Evolutionary conservation across 2,888 invertebrate species (phyloP), one percentile per base, ranked within the genome.

Genomic region (Drosophila differens): DNA sequence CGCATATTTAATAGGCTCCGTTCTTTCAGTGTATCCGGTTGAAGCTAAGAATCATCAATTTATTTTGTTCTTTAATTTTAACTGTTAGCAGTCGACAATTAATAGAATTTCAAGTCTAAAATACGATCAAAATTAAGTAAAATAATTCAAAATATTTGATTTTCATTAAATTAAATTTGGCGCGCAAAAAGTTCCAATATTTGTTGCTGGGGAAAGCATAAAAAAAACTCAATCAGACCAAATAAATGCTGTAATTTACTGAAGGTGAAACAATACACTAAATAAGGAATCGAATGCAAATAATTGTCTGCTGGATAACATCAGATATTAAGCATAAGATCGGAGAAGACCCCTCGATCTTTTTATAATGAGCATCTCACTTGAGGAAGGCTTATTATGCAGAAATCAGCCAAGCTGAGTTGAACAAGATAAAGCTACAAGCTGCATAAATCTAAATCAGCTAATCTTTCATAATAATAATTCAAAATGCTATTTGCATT

Each of bases 1-100:
- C 72, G 79, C 79, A 81, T 73, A 77, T 74, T 66, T 66, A 79
- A 79, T 81, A 51, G 54, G 28, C 61, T 64, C 22, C 33, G 59
- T 69, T 70, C 63, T 64, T 49, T 14, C 25, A 44, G 33, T 41
- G 67, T 71, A 64, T 65, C 71, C 76, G 64, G 71, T 67, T 76
- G 35, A n/a, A 49, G 33, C 35, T 9, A 10, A n/a, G n/a, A n/a
- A n/a, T 41, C n/a, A 22, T 22, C 4, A 19, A 19, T 37, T 37
- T 16, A 16, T 37, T 37, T 37, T 14, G 2, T 35, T 35, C 33
- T 35, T 12, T 7, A 10, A n/a, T 30, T 4, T 52, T 10, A 12
- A 41, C 37, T 6, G 16, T 16, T 10, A n/a, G 5, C 7, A 53
- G 22, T 22, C 32, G 3, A 22, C n/a, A 3, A 52, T 30, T 28